These are phyloP conservation scores for Solea senegalensis DNA, from an alignment of 2,113 vertebrate species.

Conservation along the genomic window DNA sequence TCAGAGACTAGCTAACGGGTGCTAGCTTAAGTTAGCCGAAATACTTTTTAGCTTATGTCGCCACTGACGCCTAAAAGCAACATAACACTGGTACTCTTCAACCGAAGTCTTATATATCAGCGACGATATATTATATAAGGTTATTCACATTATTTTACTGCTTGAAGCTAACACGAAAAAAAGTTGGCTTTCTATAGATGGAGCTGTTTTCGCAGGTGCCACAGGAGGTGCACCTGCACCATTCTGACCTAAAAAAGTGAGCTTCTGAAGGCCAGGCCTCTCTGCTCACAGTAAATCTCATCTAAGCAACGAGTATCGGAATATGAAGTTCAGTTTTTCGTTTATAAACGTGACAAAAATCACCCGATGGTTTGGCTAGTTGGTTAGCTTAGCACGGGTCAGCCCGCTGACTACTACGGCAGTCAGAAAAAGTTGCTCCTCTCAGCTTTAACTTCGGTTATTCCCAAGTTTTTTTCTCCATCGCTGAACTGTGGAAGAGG, in stretches of 20 bases:
- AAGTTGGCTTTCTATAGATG: constrained; percentile 51
- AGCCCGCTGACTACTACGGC: constrained; percentile 34
- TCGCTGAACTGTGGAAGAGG: background rate
- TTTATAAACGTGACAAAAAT: constrained; percentile 3
- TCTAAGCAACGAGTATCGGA: background rate
- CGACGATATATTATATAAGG: background rate
- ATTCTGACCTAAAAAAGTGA: background rate
- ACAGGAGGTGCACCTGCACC: constrained; percentile 76
- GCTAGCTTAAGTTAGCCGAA: constrained; percentile 30
- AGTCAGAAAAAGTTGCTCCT: constrained; percentile 59
- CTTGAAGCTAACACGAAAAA: constrained; percentile 26
- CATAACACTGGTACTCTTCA: background rate
- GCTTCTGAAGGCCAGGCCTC: constrained; percentile 4
- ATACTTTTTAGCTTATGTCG: background rate
- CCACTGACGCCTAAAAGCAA: background rate
- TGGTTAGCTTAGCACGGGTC: constrained; percentile 64
- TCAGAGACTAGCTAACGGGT: constrained; percentile 42
- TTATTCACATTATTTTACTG: background rate
- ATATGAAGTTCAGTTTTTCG: background rate
- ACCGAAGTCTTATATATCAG: too few species aligned
- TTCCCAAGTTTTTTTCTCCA: constrained; percentile 34
- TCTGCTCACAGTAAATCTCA: background rate
- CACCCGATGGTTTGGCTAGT: constrained; percentile 23
- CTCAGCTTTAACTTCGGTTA: constrained; percentile 37
- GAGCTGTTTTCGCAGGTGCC: constrained; percentile 71